Base-by-base conservation (phyloP, 2,797 vertebrate species). In the Anniella stebbinsi region DNA sequence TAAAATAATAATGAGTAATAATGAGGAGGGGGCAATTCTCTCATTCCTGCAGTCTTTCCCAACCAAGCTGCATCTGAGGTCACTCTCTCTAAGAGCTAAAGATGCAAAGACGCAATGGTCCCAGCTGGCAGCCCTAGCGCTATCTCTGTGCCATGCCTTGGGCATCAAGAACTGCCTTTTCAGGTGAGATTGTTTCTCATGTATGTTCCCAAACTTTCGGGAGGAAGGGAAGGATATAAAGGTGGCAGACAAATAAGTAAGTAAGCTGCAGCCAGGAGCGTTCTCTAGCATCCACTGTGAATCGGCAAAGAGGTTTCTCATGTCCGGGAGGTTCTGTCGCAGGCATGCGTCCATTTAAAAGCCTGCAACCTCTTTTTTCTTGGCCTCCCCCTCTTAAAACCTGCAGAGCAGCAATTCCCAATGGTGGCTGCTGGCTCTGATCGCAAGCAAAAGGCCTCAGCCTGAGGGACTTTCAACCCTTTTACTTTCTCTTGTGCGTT, bases 381-480 rank as follows among this genome's bases (percentile, higher is more conserved):
- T 78, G 60, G 73, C 84, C 77, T 84, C 87, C 57, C 38, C 30
- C 92, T 2, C 25, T 80, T 33, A 80, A 45, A 0, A 23, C 67
- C 66, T 72, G 80, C 84, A 87, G 90, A 76, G 41, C 88, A 10
- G 0, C 0, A 66, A 51, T 73, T 87, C 92, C 87, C 67, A 12
- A 77, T 17, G 82, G 54, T 63, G 28, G n/a, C n/a, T n/a, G 72
- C 0, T n/a, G 38, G 77, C 70, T 87, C 82, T 80, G 21, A 87
- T 41, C 54, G 77, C 76, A 67, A 51, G 81, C 88, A 90, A 78
- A 60, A 89, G 36, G 69, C 80, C 36, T 41, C 80, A 2, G 10
- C 83, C 81, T 90, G 63, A 87, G 77, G 81, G 85, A 93, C 89
- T 51, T 84, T 86, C 57, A 73, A 80, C 83, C 92, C 18, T 91